These are phyloP conservation scores for Chelonus formosanus DNA, from an alignment of 2,888 invertebrate species.

Conservation along the genomic window DNA sequence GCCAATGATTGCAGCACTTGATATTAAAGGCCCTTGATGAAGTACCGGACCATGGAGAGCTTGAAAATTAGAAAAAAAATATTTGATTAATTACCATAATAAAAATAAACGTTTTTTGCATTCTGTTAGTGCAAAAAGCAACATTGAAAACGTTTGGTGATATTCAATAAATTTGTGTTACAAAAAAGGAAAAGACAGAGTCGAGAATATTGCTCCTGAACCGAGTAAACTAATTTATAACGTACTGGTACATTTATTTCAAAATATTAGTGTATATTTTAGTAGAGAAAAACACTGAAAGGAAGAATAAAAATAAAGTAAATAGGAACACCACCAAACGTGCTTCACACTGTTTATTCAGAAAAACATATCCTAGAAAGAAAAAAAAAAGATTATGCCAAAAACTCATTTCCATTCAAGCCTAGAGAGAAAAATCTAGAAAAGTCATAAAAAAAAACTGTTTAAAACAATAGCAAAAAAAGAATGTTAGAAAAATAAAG, in stretches of 20 bases:
- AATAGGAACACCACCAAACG: constrained; percentile 58
- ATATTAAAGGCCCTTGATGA: constrained; percentile 69
- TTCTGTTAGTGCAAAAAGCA: constrained; percentile 63
- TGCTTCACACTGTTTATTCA: constrained; percentile 41
- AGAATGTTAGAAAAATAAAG: too few relatives aligned
- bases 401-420: constrained; percentile 58
- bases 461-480: too few relatives aligned
- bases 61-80: constrained; percentile 49
- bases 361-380: constrained; percentile 54
- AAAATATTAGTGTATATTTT: constrained; percentile 11
- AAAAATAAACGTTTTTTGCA: constrained; percentile 27
- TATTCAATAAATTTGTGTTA: constrained; percentile 37
- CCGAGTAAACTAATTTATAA: background rate
- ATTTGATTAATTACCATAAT: constrained; percentile 23
- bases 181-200: too few relatives aligned
- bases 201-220: too few relatives aligned
- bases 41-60: constrained; percentile 56
- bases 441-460: background rate
- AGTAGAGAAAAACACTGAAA: constrained; percentile 18
- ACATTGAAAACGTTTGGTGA: constrained; percentile 61
- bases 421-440: constrained; percentile 31
- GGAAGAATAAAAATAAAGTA: constrained; percentile 22
- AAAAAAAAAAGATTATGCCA: constrained; percentile 45
- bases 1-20: constrained; percentile 82
- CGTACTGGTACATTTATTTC: constrained; percentile 28